phyloP scores from a whole-genome alignment of 2,888 invertebrate species.

The Eudemis profundana region DNA sequence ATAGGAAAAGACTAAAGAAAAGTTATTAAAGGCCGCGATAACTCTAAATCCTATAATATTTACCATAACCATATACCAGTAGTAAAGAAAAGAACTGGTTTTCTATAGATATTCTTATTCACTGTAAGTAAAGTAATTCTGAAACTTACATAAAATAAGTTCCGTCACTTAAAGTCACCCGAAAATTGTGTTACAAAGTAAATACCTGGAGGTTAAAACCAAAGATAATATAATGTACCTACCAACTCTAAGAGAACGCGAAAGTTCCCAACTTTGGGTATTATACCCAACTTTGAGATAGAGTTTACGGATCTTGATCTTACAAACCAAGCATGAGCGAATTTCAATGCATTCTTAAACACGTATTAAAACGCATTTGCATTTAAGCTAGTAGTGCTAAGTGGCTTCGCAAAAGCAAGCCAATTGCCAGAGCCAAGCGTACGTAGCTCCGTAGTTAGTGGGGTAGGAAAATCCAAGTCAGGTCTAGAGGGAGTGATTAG shows the following conservation, averaged over 20 bases:
- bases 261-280: constrained; percentile 26
- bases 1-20: no score
- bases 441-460: constrained; percentile 14
- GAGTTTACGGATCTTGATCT: constrained; percentile 21
- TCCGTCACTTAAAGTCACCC: background rate
- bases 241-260: constrained; percentile 14
- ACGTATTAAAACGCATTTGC: constrained; percentile 21
- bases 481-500: constrained; percentile 39
- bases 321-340: constrained; percentile 16
- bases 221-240: constrained; percentile 20
- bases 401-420: constrained; percentile 18
- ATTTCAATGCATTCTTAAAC: constrained; percentile 30
- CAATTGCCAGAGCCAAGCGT: background rate
- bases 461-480: constrained; percentile 34
- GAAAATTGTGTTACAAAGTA: constrained; percentile 16
- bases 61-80: no score
- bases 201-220: constrained; percentile 9
- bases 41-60: no score
- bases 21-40: no score
- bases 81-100: no score
- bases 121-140: no score
- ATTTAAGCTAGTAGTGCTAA: constrained; percentile 25
- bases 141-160: background rate
- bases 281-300: constrained; percentile 28
- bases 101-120: background rate